Conservation (phyloP, 2,113 vertebrate genomes). For the Naja naja region DNA sequence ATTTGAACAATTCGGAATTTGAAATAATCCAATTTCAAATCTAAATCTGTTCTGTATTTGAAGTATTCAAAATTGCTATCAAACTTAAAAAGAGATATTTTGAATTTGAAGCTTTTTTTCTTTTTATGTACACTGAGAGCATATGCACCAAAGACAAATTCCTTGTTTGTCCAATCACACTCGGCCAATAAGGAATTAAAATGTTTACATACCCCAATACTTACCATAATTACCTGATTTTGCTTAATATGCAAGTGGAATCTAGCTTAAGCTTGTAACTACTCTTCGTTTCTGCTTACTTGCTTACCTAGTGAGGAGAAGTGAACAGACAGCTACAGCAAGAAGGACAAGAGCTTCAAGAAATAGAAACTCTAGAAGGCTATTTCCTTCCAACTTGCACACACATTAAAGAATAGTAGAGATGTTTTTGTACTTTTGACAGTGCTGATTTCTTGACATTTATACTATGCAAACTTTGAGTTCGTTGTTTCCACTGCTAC, state of each 20-base stretch:
- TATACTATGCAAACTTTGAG: background rate
- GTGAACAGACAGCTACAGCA: background rate
- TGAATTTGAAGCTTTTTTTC: background rate
- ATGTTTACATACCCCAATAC: background rate
- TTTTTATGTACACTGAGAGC: too few relatives aligned
- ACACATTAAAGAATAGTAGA: background rate
- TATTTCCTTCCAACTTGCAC: background rate
- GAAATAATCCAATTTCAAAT: background rate
- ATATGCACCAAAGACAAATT: too few relatives aligned
- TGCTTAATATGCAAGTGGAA: background rate
- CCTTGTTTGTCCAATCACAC: too few relatives aligned
- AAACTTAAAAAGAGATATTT: background rate
- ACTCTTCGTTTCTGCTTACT: background rate
- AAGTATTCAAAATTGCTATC: background rate
- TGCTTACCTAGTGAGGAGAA: background rate
- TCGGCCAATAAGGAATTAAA: background rate
- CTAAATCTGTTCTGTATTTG: background rate
- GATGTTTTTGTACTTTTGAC: background rate
- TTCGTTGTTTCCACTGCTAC: background rate
- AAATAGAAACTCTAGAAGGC: background rate
- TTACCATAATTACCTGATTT: background rate
- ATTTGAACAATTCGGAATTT: background rate
- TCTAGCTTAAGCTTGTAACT: background rate
- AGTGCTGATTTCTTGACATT: background rate
- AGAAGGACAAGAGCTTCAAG: background rate